A percentile compares a stretch with the other conserved stretches of the same genome.
Conservation (phyloP, 2,888 invertebrate genomes). For the Andrena bicolor region DNA sequence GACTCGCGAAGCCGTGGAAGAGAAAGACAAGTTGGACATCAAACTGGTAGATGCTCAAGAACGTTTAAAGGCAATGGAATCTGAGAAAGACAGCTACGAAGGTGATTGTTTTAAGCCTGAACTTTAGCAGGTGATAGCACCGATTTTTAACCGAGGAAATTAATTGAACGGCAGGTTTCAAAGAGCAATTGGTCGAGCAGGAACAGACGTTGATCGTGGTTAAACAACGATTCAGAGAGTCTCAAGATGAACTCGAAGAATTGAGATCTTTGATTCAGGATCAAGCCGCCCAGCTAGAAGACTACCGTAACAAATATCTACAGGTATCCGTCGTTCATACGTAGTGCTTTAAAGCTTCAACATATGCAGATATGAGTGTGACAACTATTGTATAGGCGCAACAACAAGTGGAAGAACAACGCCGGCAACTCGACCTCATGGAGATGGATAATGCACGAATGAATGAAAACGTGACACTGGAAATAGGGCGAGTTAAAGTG, state of each 20-base stretch:
- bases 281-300: conserved; percentile 89
- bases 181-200: conserved; percentile 89
- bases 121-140: not conserved
- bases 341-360: not conserved
- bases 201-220: conserved; percentile 86
- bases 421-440: conserved; percentile 89
- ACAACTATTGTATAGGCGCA: conserved; percentile 86
- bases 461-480: conserved; percentile 90
- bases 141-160: conserved; percentile 1
- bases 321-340: conserved; percentile 66
- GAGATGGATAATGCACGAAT: conserved; percentile 90
- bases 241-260: conserved; percentile 88
- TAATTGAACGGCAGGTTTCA: conserved; percentile 84
- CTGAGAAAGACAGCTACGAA: conserved; percentile 82
- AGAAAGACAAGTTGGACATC: conserved; percentile 87
- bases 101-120: conserved; percentile 59
- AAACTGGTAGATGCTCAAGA: conserved; percentile 87
- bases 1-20: conserved; percentile 83
- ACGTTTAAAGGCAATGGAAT: conserved; percentile 84
- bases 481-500: conserved; percentile 89
- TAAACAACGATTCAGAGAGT: conserved; percentile 86
- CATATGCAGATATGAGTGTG: not conserved
- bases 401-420: conserved; percentile 90
- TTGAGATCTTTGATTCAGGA: conserved; percentile 88
- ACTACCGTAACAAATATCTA: conserved; percentile 89